Evolutionary conservation across 1,140 invertebrate species (phyloP), one percentile per base, ranked within the genome.

Genomic region (Oscheius sp.): DNA sequence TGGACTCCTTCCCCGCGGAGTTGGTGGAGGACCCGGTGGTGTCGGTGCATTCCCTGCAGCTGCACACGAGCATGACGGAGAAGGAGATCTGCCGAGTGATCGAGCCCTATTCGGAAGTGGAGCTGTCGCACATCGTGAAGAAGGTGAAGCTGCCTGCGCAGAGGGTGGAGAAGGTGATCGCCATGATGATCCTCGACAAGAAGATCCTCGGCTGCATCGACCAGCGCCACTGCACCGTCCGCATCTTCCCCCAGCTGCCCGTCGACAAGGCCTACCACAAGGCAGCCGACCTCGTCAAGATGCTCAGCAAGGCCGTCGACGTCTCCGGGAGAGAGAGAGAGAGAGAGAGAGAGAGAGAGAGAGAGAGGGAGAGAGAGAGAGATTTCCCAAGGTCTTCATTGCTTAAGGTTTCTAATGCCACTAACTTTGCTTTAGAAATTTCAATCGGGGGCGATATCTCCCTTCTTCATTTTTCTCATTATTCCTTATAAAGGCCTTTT

Each of bases 151-250:
- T 71, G 69, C 58, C 38, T 2, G 31, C 35, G 4, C 59, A 35
- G 42, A 49, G 31, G 3, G 36, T 99, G 52, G 97, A 99, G 85
- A 95, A 96, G 86, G 99, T 99, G 87, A 86, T 99, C n/a, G 97
- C 95, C 29, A 96, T 99, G 86, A 99, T 99, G 97, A 99, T 99
- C 84, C 87, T 99, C 80, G 97, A 99, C 85, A 94, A 95, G 79
- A 99, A 99, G 86, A 90, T 99, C 77, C 87, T 85, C 84, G 88
- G 95, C 26, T 97, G 97, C 79, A 88, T 99, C 59, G 95, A 99
- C 88, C 96, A 99, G 88, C 95, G 94, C 62, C 92, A 94, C 86
- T 95, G 92, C 75, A 93, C 98, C 13, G 49, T 55, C 49, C 15
- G 28, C 7, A 55, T 55, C 49, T 55, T 55, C 49, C 7, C 7